Conservation (phyloP, 2,797 vertebrate genomes). For the Euthynnus affinis region DNA sequence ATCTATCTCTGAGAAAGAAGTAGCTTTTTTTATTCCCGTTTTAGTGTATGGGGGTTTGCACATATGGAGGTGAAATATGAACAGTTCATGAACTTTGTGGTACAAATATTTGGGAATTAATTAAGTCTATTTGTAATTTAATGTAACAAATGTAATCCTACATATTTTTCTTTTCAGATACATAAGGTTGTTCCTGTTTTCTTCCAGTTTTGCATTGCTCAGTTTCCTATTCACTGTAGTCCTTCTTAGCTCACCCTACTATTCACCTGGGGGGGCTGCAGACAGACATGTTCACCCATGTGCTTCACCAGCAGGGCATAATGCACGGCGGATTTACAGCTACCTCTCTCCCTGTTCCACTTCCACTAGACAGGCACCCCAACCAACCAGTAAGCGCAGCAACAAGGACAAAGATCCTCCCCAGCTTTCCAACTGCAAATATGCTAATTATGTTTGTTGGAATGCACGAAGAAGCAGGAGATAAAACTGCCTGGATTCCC, state of each 20-base stretch:
- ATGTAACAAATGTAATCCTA: background rate
- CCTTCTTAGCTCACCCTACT: background rate
- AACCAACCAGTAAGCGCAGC: background rate
- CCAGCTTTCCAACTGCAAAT: background rate
- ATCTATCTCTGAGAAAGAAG: background rate
- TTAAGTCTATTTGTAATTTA: too few species aligned
- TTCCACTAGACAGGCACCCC: background rate
- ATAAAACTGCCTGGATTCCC: background rate
- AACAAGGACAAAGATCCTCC: background rate
- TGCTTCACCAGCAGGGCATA: constrained; percentile 6
- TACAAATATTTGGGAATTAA: background rate
- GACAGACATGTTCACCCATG: background rate
- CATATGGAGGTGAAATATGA: constrained; percentile 24
- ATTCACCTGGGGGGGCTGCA: background rate
- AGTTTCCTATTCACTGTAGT: background rate
- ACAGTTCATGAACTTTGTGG: background rate
- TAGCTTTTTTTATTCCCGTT: background rate
- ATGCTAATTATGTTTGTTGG: background rate
- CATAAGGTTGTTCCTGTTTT: background rate
- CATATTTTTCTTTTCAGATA: too few species aligned
- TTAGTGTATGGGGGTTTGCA: background rate
- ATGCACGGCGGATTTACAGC: background rate
- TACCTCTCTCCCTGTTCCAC: background rate
- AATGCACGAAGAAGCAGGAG: background rate
- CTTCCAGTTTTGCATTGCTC: background rate